Evolutionary conservation across 2,888 invertebrate genomes (phyloP), one percentile per base, ranked within the genome.

Genomic region (Lithosia quadra): DNA sequence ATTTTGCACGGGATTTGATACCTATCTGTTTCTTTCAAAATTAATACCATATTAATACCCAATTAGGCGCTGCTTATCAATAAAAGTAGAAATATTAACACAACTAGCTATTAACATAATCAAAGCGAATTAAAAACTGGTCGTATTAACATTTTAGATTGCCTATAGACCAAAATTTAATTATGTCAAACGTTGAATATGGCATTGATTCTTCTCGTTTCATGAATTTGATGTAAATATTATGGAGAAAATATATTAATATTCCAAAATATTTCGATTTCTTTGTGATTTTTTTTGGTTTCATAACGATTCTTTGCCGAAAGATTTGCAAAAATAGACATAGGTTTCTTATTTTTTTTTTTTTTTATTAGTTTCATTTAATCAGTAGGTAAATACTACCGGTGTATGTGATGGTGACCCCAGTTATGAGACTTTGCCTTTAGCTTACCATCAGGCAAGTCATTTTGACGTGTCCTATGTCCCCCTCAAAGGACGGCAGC

Each of bases 91-190:
- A 33, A 33, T 8, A 5, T 33, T 33, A 33, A 33, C 8, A 33
- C 33, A 33, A 33, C n/a, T n/a, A n/a, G n/a, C n/a, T n/a, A n/a
- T n/a, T n/a, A n/a, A n/a, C n/a, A 33, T 33, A 49, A 49, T 43
- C 49, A 18, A 49, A 18, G 5, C n/a, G 2, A 13, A 33, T 13
- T 49, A 15, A 64, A 33, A 64, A 39, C 56, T 36, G 36, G 34
- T 64, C 43, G 7, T 56, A 64, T 57, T 64, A 36, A 64, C 57
- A 65, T 65, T 65, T 65, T 9, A 39, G 57, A 57, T 65, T 3
- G 24, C 7, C 13, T 56, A 56, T 3, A 56, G 18, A 43, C 18
- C 4, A 18, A 43, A 43, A 13, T 39, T 15, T 56, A 56, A 18
- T 18, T 18, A 22, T 56, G 24, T 56, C 24, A 56, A 56, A 8